phyloP scores from a whole-genome alignment of 2,797 vertebrate genomes.

The Mastacembelus armatus region DNA sequence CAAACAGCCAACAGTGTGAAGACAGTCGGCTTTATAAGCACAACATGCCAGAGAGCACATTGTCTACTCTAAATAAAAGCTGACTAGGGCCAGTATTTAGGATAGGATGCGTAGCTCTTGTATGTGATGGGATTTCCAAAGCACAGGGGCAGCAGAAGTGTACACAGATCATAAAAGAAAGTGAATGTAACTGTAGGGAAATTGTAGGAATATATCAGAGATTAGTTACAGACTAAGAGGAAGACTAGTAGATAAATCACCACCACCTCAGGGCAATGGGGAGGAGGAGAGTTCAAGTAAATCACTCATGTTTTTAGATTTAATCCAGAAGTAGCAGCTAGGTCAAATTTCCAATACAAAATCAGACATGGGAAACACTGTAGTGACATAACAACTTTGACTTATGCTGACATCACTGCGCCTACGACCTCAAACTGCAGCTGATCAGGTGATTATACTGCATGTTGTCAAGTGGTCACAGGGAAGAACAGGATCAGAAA shows the following conservation, averaged over 20 bases:
- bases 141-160: background rate
- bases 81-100: conserved; percentile 19
- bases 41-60: conserved; percentile 34
- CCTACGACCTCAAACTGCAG: conserved; percentile 8
- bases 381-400: conserved; percentile 15
- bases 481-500: conserved; percentile 27
- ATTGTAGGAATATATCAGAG: conserved; percentile 35
- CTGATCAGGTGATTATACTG: conserved; percentile 33
- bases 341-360: conserved; percentile 30
- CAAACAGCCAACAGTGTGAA: conserved; percentile 30
- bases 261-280: conserved; percentile 22
- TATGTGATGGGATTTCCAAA: conserved; percentile 19
- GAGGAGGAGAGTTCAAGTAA: conserved; percentile 13
- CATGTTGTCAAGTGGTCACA: conserved; percentile 36
- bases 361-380: conserved; percentile 5
- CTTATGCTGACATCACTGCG: conserved; percentile 19
- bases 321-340: conserved; percentile 12
- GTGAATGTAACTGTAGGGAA: conserved; percentile 35
- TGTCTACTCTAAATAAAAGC: conserved; percentile 44
- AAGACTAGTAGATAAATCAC: conserved; percentile 49
- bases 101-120: background rate
- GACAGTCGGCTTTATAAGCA: conserved; percentile 23
- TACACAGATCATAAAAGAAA: conserved; percentile 19
- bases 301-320: conserved; percentile 42
- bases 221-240: conserved; percentile 49